phyloP scores from a whole-genome alignment of 2,797 vertebrate species.

The Halcyon chelicuti region DNA sequence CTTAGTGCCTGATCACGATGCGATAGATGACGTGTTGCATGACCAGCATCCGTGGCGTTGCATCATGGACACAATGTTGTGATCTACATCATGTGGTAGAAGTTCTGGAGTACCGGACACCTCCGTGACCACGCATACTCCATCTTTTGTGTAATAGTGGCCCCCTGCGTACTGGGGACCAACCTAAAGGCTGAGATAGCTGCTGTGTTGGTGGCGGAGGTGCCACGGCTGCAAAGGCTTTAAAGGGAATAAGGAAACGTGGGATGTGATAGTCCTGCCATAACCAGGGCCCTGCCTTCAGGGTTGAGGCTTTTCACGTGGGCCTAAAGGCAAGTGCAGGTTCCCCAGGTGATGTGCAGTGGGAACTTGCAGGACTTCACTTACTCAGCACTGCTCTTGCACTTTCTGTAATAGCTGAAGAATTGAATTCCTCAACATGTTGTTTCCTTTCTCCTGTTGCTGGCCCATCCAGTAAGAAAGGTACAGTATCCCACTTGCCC shows the following conservation, averaged over 20 bases:
- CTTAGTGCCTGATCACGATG: fast-evolving
- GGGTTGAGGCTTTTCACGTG: neutral
- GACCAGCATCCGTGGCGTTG: fast-evolving
- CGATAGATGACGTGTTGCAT: fast-evolving
- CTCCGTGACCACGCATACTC: neutral
- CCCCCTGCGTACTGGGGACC: neutral
- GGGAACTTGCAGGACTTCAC: neutral
- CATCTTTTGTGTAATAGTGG: neutral
- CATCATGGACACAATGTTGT: fast-evolving
- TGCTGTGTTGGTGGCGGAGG: neutral
- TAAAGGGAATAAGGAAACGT: neutral
- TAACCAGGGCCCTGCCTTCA: neutral
- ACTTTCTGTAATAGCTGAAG: neutral
- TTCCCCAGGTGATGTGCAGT: neutral
- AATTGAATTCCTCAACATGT: fast-evolving
- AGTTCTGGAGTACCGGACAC: neutral
- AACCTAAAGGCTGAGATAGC: neutral
- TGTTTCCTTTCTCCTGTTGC: neutral
- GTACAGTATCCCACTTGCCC: neutral
- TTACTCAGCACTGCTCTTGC: neutral
- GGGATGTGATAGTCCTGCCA: neutral
- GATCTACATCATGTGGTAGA: neutral
- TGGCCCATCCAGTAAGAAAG: neutral
- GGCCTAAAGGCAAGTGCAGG: neutral
- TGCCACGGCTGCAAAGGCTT: neutral